Base-by-base conservation (phyloP, 2,113 vertebrate genomes). In the Ptilorrhoa leucosticta region DNA sequence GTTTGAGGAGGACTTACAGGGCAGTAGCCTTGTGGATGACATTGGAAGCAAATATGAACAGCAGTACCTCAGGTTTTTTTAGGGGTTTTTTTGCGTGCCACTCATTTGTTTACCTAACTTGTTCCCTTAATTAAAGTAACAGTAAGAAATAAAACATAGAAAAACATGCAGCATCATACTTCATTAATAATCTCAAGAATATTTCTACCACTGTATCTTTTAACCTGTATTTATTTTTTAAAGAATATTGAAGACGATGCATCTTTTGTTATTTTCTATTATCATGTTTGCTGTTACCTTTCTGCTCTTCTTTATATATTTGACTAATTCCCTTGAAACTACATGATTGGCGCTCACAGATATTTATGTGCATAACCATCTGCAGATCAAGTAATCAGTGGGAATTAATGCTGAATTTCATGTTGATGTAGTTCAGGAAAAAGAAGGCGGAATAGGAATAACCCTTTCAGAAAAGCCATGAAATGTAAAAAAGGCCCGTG, bases 321-420 rank as follows among this genome's bases (percentile, higher is more conserved):
- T 80, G 53, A 92, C 44, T 90, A 71, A 39, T 66, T 93, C 70
- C 28, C 44, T 90, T 81, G 78, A 63, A 94, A 80, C 47, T 70
- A 14, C 33, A 22, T 83, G 76, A 81, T 83, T 88, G 71, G 68
- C 57, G n/a, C 1, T 1, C 56, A 78, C 69, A 80, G 70, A 60
- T 88, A 94, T 83, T 96, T 90, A 60, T 91, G 66, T 83, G 39
- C 47, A 31, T 72, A 96, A 44, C 63, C 26, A 13, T 88, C 85
- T 93, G 68, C 76, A 78, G 64, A 85, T 56, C 78, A 65, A 73
- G 47, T 90, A 84, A 71, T 51, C 18, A 61, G 28, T 60, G 18
- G 65, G 26, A 92, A 84, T 92, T 92, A 78, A 86, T 73, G 63
- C 75, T 93, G 66, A 85, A 90, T 83, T 88, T 92, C 23, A 8